Conservation (phyloP, 2,797 vertebrate genomes). For the Tokudaia tokunoshimensis region DNA sequence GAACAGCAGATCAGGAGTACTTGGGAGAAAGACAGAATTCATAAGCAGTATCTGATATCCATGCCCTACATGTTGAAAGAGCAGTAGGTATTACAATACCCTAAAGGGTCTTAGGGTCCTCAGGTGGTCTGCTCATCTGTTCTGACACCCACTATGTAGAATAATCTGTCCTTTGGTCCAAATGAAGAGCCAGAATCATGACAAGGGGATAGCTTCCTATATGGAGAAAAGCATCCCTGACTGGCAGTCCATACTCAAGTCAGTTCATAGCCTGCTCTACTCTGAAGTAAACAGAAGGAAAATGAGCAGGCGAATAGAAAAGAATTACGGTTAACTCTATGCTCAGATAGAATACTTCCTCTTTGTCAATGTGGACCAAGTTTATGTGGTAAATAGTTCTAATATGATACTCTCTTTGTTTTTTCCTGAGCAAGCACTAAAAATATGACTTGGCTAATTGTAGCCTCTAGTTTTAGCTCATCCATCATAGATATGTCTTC, state of each 20-base stretch:
- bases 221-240: neutral
- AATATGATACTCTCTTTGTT: neutral
- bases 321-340: neutral
- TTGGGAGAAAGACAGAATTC: neutral
- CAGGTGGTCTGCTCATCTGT: neutral
- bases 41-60: neutral
- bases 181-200: neutral
- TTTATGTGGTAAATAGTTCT: neutral
- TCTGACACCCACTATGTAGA: neutral
- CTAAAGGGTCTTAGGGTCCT: neutral
- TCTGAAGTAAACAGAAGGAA: neutral
- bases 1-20: neutral
- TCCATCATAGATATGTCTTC: conserved; percentile 83
- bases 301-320: neutral
- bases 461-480: neutral
- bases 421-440: neutral
- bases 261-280: neutral
- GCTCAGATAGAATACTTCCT: neutral
- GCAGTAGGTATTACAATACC: rapidly evolving
- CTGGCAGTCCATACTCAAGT: neutral
- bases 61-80: rapidly evolving
- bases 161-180: neutral
- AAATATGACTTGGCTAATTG: neutral
- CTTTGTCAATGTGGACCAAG: neutral
- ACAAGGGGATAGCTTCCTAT: neutral